These are phyloP conservation scores for Cnemophilus loriae DNA, from an alignment of 2,113 vertebrate species.

Conservation along the genomic window DNA sequence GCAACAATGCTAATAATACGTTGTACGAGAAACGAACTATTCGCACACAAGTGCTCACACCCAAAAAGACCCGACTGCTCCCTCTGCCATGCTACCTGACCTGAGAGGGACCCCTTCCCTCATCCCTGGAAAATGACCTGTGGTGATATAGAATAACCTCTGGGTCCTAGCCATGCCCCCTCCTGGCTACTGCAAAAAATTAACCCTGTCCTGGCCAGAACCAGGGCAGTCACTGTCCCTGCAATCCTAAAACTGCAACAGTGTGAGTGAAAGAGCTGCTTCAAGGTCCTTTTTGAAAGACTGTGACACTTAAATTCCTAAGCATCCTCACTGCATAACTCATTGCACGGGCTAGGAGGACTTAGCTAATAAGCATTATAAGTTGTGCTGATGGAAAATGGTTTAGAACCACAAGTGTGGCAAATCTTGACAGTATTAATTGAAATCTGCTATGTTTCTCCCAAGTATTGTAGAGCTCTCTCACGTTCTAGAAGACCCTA, in stretches of 20 bases:
- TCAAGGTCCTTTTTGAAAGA: background rate
- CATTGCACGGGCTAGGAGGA: background rate
- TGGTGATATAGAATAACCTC: background rate
- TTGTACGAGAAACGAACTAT: background rate
- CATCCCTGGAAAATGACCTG: background rate
- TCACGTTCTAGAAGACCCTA: background rate
- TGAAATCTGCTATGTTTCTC: background rate
- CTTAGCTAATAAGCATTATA: background rate
- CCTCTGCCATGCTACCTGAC: fast-evolving
- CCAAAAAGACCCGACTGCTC: background rate
- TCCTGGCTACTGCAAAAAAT: background rate
- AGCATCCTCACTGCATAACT: background rate
- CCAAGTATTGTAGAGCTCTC: background rate
- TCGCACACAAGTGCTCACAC: fast-evolving
- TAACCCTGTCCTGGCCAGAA: background rate
- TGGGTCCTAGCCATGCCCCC: background rate
- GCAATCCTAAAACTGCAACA: background rate
- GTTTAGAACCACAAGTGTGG: background rate
- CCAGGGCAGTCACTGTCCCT: background rate
- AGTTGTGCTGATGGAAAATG: background rate
- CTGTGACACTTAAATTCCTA: background rate
- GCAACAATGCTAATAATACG: background rate
- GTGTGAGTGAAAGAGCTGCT: background rate
- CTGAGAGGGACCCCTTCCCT: background rate
- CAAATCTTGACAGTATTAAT: background rate